Conservation (phyloP, 2,797 vertebrate genomes). For the Poeciliopsis gracilis region DNA sequence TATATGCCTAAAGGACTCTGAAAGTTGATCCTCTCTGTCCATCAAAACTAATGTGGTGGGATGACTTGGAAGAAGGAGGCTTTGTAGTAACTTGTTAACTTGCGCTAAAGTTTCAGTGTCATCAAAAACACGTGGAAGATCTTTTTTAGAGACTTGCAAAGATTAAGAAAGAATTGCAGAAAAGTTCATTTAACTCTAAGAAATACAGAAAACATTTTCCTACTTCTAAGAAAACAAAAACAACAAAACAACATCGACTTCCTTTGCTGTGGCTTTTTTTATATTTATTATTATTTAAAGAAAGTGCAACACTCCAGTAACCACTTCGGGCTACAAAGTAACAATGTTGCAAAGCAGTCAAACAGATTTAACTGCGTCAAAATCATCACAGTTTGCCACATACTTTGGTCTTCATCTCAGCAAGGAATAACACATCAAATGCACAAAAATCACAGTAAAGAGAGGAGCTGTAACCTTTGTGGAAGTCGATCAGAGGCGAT, state of each 20-base stretch:
- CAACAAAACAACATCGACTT: conserved; percentile 14
- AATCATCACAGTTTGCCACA: conserved; percentile 69
- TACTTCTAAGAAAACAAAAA: conserved; percentile 8
- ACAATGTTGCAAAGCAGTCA: conserved; percentile 53
- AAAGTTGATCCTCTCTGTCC: conserved; percentile 61
- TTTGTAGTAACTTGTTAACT: background rate
- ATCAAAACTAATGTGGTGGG: conserved; percentile 25
- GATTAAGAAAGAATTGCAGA: background rate
- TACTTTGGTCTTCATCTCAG: conserved; percentile 65
- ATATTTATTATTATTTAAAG: conserved; percentile 21
- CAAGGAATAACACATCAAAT: conserved; percentile 74
- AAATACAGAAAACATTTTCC: background rate
- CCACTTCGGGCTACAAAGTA: conserved; percentile 46
- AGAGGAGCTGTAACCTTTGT: conserved; percentile 79
- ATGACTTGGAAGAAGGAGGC: conserved; percentile 18
- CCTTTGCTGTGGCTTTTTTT: background rate
- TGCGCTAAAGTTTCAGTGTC: conserved; percentile 3
- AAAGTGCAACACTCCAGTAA: conserved; percentile 30
- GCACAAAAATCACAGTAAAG: conserved; percentile 75
- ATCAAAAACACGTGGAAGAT: background rate
- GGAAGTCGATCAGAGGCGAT: conserved; percentile 80
- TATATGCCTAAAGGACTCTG: conserved; percentile 37
- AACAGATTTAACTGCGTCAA: conserved; percentile 61
- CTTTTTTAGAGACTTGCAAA: background rate
- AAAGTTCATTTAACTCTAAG: background rate